Percentiles rank a stretch among this genome's conserved stretches.
phyloP scores from a whole-genome alignment of 2,888 invertebrate genomes.

The Melikaiella ostensackeni region DNA sequence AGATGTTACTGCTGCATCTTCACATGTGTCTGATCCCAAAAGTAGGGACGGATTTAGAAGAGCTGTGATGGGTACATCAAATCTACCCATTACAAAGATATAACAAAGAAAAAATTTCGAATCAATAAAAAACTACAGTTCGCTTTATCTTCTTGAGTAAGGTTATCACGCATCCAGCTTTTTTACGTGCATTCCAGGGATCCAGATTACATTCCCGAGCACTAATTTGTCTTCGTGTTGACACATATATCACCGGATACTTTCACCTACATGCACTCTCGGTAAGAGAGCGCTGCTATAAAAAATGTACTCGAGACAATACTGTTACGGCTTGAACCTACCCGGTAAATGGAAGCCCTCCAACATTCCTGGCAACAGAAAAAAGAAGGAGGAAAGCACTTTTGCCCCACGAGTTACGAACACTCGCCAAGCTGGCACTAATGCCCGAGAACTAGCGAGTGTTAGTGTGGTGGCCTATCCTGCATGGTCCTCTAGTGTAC shows the following conservation, averaged over 20 bases:
- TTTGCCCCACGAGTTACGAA: constrained; percentile 25
- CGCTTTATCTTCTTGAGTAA: neutral
- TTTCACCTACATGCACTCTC: constrained; percentile 8
- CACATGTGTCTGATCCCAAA: too few relatives aligned
- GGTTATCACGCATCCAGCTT: neutral
- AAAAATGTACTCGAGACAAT: constrained; percentile 37
- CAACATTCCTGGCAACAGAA: constrained; percentile 32
- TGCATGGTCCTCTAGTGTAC: neutral
- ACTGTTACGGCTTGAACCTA: constrained; percentile 46
- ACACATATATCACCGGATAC: constrained; percentile 20
- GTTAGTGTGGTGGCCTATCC: constrained; percentile 12
- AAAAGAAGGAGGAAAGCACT: constrained; percentile 31
- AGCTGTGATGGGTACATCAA: too few relatives aligned
- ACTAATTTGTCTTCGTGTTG: constrained; percentile 27
- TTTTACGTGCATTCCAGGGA: neutral
- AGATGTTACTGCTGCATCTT: too few relatives aligned
- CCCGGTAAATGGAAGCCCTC: constrained; percentile 50
- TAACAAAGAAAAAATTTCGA: too few relatives aligned
- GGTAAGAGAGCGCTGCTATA: constrained; percentile 3
- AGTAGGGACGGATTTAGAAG: too few relatives aligned
- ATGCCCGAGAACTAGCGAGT: constrained; percentile 25
- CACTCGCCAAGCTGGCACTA: constrained; percentile 32
- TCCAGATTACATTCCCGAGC: neutral
- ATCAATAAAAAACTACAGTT: neutral
- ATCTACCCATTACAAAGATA: neutral